Percentiles rank a stretch among this genome's conserved stretches.
phyloP scores from a whole-genome alignment of 2,797 vertebrate species.

The Hephaestus fuliginosus region DNA sequence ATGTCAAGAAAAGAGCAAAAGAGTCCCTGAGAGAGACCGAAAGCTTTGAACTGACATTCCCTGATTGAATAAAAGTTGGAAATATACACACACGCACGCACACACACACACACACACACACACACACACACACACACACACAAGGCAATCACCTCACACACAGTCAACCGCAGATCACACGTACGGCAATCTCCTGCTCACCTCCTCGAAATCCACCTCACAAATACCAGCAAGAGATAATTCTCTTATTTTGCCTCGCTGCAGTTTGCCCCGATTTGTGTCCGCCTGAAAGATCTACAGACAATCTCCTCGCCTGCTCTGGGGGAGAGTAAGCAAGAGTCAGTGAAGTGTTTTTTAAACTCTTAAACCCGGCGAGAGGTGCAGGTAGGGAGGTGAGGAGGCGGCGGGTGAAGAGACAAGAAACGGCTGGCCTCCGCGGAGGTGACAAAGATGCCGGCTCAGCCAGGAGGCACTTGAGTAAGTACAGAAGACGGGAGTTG shows the following conservation, averaged over 20 bases:
- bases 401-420: not conserved
- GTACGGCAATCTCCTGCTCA: slow-evolving; percentile 7
- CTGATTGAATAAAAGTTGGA: slow-evolving; percentile 14
- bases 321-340: slow-evolving; percentile 42
- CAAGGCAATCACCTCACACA: not conserved
- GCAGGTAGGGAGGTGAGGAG: slow-evolving; percentile 35
- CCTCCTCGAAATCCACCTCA: slow-evolving; percentile 24
- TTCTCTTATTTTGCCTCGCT: slow-evolving; percentile 55
- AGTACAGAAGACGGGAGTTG: slow-evolving; percentile 17
- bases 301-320: slow-evolving; percentile 43
- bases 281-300: slow-evolving; percentile 49
- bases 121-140: slow-evolving; percentile 3
- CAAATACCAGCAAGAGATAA: slow-evolving; percentile 53
- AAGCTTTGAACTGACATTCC: not conserved
- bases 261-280: slow-evolving; percentile 45
- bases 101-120: not conserved
- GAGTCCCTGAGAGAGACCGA: not conserved
- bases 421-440: slow-evolving; percentile 2
- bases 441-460: slow-evolving; percentile 31
- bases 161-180: slow-evolving; percentile 27
- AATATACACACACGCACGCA: not conserved
- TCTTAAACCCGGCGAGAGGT: slow-evolving; percentile 45
- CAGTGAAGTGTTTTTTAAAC: slow-evolving; percentile 49
- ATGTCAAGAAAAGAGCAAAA: not conserved
- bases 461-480: slow-evolving; percentile 34